phyloP scores from a whole-genome alignment of 2,113 vertebrate genomes.

The Ariopsis seemanni region DNA sequence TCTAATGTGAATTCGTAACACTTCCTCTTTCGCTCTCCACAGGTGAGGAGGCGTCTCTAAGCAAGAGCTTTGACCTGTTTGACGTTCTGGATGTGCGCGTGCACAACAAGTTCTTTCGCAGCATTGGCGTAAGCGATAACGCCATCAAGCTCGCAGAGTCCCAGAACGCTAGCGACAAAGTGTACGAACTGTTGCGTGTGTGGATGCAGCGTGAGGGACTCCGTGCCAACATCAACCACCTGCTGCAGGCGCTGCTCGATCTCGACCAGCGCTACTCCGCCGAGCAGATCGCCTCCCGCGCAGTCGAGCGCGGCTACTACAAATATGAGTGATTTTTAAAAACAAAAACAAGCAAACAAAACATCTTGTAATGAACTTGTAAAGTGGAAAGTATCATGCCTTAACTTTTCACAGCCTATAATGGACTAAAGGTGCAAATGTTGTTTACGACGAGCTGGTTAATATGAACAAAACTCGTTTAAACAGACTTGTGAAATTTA shows the following conservation, averaged over 20 bases:
- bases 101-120: slow-evolving; percentile 77
- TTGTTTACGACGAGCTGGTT: neutral
- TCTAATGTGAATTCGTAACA: neutral
- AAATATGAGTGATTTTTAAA: slow-evolving; percentile 58
- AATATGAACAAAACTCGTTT: neutral
- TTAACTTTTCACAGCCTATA: neutral
- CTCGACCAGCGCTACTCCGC: slow-evolving; percentile 76
- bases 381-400: neutral
- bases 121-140: slow-evolving; percentile 74
- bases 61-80: slow-evolving; percentile 76
- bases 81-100: slow-evolving; percentile 72
- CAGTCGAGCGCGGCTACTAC: slow-evolving; percentile 70
- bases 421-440: slow-evolving; percentile 2
- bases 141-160: slow-evolving; percentile 70
- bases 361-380: neutral
- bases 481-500: neutral
- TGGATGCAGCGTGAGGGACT: slow-evolving; percentile 79
- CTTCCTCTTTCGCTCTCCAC: neutral
- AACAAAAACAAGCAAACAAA: neutral
- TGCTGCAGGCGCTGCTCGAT: slow-evolving; percentile 68
- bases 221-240: slow-evolving; percentile 75
- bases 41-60: slow-evolving; percentile 74
- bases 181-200: slow-evolving; percentile 75
- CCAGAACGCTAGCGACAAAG: slow-evolving; percentile 66
- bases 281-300: slow-evolving; percentile 69